phyloP scores from a whole-genome alignment of 2,113 vertebrate genomes.

The Megatriorchis doriae region DNA sequence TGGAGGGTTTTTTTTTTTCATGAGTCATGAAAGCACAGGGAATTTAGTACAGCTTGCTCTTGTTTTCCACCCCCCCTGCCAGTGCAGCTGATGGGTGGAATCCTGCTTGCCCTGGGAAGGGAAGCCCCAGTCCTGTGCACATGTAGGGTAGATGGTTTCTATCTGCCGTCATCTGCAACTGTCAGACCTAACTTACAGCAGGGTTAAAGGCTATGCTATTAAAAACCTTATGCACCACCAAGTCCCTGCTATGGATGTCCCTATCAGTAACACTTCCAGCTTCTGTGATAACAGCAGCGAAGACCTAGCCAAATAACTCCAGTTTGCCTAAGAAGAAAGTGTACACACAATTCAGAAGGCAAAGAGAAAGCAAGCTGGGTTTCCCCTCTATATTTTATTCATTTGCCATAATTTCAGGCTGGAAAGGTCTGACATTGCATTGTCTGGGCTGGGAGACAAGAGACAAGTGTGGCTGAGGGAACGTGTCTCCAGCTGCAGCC shows the following conservation, averaged over 20 bases:
- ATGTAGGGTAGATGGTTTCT: fast-evolving
- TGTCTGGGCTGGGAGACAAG: neutral
- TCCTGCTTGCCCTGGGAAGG: neutral
- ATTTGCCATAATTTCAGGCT: neutral
- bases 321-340: neutral
- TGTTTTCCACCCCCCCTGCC: fast-evolving
- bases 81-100: neutral
- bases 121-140: neutral
- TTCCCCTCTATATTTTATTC: neutral
- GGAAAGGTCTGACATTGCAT: neutral
- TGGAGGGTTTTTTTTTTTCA: neutral
- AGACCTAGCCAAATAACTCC: neutral
- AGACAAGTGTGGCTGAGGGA: neutral
- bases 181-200: neutral
- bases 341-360: neutral
- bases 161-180: neutral
- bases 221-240: neutral
- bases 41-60: neutral
- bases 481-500: neutral
- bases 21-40: neutral
- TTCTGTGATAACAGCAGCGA: neutral
- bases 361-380: neutral
- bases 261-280: fast-evolving
- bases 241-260: neutral
- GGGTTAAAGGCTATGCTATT: too few species aligned